Percentiles rank a stretch among this genome's conserved stretches.
These are phyloP conservation scores for Hippasteria phrygiana DNA, from an alignment of 53 echinoderm and acorn worm species.

Conservation along the genomic window DNA sequence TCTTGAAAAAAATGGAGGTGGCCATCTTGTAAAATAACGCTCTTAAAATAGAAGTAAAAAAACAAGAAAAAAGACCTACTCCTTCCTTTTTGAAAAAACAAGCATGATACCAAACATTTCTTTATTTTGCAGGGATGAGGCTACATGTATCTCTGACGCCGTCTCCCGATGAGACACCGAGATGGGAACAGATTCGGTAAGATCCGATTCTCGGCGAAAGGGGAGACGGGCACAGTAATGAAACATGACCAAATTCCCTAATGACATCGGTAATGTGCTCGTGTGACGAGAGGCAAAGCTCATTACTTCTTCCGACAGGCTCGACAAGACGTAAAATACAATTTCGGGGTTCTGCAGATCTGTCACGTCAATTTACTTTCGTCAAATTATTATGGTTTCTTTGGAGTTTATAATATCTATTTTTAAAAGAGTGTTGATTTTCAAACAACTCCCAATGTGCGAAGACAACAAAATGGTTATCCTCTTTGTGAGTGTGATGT, in stretches of 20 bases:
- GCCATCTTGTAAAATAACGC: no score
- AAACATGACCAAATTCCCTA: slow-evolving; percentile 37
- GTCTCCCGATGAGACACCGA: slow-evolving; percentile 18
- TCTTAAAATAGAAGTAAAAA: no score
- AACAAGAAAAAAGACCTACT: no score
- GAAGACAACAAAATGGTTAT: no score
- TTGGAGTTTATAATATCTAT: no score
- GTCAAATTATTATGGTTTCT: background rate
- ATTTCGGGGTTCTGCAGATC: background rate
- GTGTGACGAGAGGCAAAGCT: background rate
- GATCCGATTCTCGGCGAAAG: background rate
- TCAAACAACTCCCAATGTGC: no score
- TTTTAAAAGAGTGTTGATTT: no score
- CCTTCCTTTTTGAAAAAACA: no score
- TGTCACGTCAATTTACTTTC: background rate
- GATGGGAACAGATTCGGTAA: background rate
- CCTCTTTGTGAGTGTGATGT: no score
- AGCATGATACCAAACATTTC: no score
- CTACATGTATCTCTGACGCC: background rate
- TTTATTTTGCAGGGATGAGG: no score
- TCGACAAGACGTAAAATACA: background rate
- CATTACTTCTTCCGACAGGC: background rate
- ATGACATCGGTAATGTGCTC: slow-evolving; percentile 19
- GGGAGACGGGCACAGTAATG: slow-evolving; percentile 32
- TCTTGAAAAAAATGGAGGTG: no score